A percentile compares a stretch with the other conserved stretches of the same genome.
These are phyloP conservation scores for Acanthococcus lagerstroemiae DNA, from an alignment of 2,888 invertebrate genomes.

Conservation along the genomic window DNA sequence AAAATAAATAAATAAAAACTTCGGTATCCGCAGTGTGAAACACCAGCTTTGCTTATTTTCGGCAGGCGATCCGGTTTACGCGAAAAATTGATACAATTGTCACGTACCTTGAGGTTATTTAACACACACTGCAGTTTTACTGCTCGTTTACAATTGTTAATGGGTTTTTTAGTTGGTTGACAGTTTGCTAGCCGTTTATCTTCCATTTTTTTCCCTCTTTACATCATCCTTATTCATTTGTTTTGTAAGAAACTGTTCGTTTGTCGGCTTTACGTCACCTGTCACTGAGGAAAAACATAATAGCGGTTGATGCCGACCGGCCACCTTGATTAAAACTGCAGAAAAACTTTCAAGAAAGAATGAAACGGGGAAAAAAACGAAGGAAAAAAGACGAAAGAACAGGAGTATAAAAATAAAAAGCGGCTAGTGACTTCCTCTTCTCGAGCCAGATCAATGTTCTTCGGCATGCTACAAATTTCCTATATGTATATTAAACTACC, in stretches of 20 bases:
- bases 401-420: background rate
- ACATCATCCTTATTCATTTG: background rate
- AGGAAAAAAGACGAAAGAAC: background rate
- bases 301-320: background rate
- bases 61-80: background rate
- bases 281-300: slow-evolving; percentile 11
- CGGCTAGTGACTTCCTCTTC: background rate
- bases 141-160: slow-evolving; percentile 25
- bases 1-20: too few species aligned
- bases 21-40: too few species aligned
- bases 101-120: slow-evolving; percentile 12
- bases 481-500: background rate
- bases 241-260: slow-evolving; percentile 14
- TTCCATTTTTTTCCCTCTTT: background rate
- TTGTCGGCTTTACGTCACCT: slow-evolving; percentile 26
- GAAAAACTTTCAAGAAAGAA: background rate
- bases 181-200: background rate
- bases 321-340: background rate
- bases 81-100: slow-evolving; percentile 16
- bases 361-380: background rate
- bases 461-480: background rate
- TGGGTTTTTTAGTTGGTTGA: slow-evolving; percentile 4
- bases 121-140: slow-evolving; percentile 16
- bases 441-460: background rate
- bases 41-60: too few species aligned